phyloP scores from a whole-genome alignment of 2,113 vertebrate genomes.

The Paraplagusia blochii region DNA sequence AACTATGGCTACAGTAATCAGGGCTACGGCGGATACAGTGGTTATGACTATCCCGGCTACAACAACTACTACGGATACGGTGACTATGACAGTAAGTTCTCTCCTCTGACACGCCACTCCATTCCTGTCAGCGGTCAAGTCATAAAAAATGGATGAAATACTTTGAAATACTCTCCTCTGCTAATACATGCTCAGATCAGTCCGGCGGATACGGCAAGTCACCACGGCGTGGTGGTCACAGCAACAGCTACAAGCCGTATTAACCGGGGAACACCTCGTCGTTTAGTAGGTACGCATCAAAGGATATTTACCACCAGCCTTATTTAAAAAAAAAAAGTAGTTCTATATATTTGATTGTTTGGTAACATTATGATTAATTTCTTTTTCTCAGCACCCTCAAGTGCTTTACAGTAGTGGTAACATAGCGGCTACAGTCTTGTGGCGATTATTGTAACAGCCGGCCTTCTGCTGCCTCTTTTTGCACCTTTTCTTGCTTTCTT shows the following conservation, averaged over 20 bases:
- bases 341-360: conserved; percentile 80
- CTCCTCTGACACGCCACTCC: conserved; percentile 6
- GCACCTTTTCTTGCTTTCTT: conserved; percentile 79
- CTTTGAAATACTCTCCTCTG: conserved; percentile 5
- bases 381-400: conserved; percentile 94
- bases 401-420: conserved; percentile 96
- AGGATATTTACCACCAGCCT: conserved; percentile 27
- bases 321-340: conserved; percentile 58
- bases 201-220: conserved; percentile 97
- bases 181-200: conserved; percentile 80
- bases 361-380: conserved; percentile 83
- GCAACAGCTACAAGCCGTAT: conserved; percentile 99
- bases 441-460: conserved; percentile 82
- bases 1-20: conserved; percentile 96
- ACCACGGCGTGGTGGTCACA: conserved; percentile 93
- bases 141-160: not conserved
- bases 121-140: not conserved
- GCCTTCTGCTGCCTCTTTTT: conserved; percentile 75
- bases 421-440: conserved; percentile 83
- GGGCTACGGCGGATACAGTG: conserved; percentile 95
- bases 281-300: conserved; percentile 85
- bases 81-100: conserved; percentile 95
- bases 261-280: conserved; percentile 85
- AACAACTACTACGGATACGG: conserved; percentile 99
- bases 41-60: conserved; percentile 97